Base-by-base conservation (phyloP, 2,888 invertebrate species). In the Siphlonurus alternatus region DNA sequence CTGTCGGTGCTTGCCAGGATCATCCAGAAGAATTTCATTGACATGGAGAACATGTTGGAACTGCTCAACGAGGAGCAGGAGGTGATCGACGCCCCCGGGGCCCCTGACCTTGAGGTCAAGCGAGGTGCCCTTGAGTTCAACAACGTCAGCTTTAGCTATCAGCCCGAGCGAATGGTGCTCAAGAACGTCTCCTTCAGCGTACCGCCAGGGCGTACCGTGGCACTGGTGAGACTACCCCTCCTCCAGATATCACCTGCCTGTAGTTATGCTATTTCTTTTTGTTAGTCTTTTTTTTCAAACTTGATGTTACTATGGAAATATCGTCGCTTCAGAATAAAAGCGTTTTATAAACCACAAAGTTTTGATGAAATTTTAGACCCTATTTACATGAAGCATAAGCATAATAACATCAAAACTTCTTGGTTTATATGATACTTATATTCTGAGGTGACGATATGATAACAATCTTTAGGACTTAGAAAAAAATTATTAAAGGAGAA, bases 21-120 rank as follows among this genome's bases (percentile, higher is more conserved):
- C 64, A 96, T 98, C 66, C 98, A 98, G 74, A 93, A 92, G 78
- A 93, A 95, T 73, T 98, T 99, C 73, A 87, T 98, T 20, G 98
- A 99, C 73, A 98, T 98, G 98, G 98, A 99, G 76, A 98, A 98
- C 76, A 97, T 99, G 98, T 94, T 98, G 74, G 96, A 97, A 70
- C 76, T 99, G 67, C 80, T 99, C 71, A 83, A 88, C 53, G 92
- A 93, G 72, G 84, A 89, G 59, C 84, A 88, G 63, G 96, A 98
- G 79, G 85, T 97, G 23, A 80, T 84, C 2, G 95, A 98, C 77
- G 84, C 85, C 0, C 83, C 87, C 0, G 87, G 88, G 63, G 93
- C 95, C 7, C 82, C 83, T 0, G 83, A 84, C 0, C 75, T 97
- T 61, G 70, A 80, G 2, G 77, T 90, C 10, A 82, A 83, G 63